phyloP scores from a whole-genome alignment of 2,797 vertebrate species.

The Enteromius argenteus region DNA sequence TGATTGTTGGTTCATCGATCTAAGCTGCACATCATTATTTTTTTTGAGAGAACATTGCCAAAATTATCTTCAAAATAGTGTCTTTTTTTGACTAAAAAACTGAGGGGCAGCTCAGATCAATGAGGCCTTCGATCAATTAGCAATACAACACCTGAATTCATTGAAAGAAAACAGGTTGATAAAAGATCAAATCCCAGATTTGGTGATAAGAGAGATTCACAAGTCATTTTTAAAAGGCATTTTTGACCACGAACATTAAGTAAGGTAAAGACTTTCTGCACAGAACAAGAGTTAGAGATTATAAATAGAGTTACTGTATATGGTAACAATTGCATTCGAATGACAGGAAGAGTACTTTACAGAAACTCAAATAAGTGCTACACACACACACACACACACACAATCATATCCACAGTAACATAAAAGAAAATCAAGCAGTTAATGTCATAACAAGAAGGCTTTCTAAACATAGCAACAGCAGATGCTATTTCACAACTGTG shows the following conservation, averaged over 20 bases:
- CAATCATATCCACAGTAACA: not conserved
- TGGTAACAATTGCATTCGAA: not conserved
- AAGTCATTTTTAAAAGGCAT: not conserved
- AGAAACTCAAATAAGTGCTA: conserved; percentile 2
- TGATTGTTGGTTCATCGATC: not conserved
- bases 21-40: not conserved
- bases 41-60: not conserved
- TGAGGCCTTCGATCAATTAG: no score
- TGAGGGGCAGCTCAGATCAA: no score
- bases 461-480: conserved; percentile 48
- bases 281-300: not conserved
- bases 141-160: not conserved
- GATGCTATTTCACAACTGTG: conserved; percentile 35
- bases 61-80: not conserved
- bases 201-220: not conserved
- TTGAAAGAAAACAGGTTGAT: not conserved
- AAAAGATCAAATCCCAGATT: not conserved
- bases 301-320: not conserved
- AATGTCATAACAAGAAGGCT: conserved; percentile 14
- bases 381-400: not conserved
- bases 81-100: no score
- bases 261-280: not conserved
- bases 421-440: not conserved
- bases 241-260: not conserved
- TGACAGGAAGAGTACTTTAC: not conserved